Evolutionary conservation across 1,140 invertebrate species (phyloP).

Genomic region (Anagrus nilaparvatae): DNA sequence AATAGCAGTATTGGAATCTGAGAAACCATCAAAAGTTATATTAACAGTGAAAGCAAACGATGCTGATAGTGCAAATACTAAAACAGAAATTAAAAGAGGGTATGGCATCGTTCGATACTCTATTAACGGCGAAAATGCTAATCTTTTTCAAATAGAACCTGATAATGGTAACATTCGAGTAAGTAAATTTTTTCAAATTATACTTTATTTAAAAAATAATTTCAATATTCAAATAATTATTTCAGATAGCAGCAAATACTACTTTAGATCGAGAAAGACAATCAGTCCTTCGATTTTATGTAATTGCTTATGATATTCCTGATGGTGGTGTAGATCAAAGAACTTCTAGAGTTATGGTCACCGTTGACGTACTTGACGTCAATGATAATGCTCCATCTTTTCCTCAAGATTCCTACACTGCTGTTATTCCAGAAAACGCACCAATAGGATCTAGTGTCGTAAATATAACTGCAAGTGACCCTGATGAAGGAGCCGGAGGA

Average conservation of each 20-base stretch:
- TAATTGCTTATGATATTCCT: conserved; percentile 65
- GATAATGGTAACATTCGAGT: conserved; percentile 54
- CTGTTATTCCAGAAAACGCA: conserved; percentile 66
- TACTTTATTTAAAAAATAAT: background rate
- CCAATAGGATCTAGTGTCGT: conserved; percentile 52
- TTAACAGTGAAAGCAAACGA: conserved; percentile 61
- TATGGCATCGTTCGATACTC: conserved; percentile 60
- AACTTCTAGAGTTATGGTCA: conserved; percentile 48
- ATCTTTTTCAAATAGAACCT: conserved; percentile 60
- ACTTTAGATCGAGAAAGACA: conserved; percentile 66
- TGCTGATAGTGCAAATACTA: conserved; percentile 53
- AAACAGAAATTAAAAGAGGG: conserved; percentile 49
- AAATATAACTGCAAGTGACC: conserved; percentile 71
- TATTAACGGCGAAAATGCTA: conserved; percentile 58
- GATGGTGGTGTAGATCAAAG: conserved; percentile 54
- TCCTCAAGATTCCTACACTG: conserved; percentile 40
- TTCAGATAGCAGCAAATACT: conserved; percentile 53
- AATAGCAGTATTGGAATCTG: conserved; percentile 59
- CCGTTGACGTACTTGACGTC: conserved; percentile 66
- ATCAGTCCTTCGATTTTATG: conserved; percentile 53
- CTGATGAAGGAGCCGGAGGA: conserved; percentile 60
- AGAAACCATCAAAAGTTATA: conserved; percentile 55
- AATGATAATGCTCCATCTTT: conserved; percentile 69
- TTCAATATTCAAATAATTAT: background rate
- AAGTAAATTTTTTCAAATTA: conserved; percentile 10